Percentiles rank a stretch among this genome's conserved stretches.
These are phyloP conservation scores for Agrotis exclamationis DNA, from an alignment of 2,888 invertebrate species.

Conservation along the genomic window DNA sequence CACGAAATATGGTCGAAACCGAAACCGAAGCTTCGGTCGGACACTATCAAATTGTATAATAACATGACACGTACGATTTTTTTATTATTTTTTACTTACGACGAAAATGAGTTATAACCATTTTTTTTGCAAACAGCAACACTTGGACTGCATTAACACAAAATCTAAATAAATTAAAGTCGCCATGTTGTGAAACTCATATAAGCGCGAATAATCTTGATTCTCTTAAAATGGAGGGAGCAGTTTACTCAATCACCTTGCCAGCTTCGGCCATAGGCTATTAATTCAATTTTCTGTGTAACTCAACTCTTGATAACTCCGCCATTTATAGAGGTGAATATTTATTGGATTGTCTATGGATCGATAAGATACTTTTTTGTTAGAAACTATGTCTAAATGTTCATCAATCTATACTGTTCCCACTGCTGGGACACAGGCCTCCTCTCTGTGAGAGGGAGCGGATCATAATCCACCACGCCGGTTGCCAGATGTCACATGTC, in stretches of 20 bases:
- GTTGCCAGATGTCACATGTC: no score
- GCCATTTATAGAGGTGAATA: conserved; percentile 38
- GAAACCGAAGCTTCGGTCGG: no score
- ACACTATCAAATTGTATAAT: no score
- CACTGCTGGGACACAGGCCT: no score
- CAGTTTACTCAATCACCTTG: conserved; percentile 55
- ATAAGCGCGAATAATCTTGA: conserved; percentile 36
- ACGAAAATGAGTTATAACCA: not conserved
- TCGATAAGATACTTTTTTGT: conserved; percentile 6
- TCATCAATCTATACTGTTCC: no score
- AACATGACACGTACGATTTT: no score
- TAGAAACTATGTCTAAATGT: not conserved
- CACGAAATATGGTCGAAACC: no score
- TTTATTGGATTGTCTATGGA: conserved; percentile 47
- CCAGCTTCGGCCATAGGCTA: conserved; percentile 33
- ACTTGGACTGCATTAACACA: not conserved
- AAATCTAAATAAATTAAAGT: conserved; percentile 39
- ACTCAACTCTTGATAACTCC: conserved; percentile 37
- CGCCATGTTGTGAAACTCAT: conserved; percentile 30
- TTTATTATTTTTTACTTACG: no score
- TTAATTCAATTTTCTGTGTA: conserved; percentile 52
- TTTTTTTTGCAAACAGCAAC: not conserved
- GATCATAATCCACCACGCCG: no score
- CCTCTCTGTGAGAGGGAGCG: no score
- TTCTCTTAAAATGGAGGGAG: conserved; percentile 51